phyloP scores from a whole-genome alignment of 2,888 invertebrate genomes.

The Schrankia costaestrigalis region DNA sequence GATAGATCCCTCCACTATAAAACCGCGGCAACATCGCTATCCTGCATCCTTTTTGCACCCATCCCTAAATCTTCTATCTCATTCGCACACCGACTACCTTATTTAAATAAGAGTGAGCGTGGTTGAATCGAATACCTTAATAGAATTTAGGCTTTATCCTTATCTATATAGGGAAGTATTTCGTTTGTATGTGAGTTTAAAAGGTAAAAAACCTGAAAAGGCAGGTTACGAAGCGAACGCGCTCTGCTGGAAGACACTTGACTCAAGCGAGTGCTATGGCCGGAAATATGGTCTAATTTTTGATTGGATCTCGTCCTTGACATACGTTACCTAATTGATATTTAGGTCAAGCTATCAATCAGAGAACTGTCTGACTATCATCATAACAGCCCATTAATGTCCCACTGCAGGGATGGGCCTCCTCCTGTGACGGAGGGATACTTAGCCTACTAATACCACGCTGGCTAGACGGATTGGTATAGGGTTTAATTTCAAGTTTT shows the following conservation, averaged over 20 bases:
- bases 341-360: conserved; percentile 22
- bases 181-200: conserved; percentile 31
- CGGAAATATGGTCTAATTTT: conserved; percentile 64
- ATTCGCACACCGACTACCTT: conserved; percentile 71
- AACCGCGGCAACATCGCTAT: conserved; percentile 67
- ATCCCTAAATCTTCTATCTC: conserved; percentile 52
- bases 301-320: conserved; percentile 47
- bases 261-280: conserved; percentile 60
- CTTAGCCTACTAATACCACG: no score
- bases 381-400: background rate
- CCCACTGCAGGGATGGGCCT: background rate
- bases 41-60: conserved; percentile 52
- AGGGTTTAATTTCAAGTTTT: no score
- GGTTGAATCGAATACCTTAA: conserved; percentile 40
- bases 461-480: no score
- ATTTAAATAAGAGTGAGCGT: conserved; percentile 76
- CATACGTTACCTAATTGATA: conserved; percentile 17
- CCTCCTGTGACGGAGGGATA: no score
- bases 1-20: conserved; percentile 52
- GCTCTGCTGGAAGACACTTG: conserved; percentile 58
- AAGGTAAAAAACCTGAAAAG: conserved; percentile 58
- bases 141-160: conserved; percentile 45
- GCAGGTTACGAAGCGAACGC: conserved; percentile 60
- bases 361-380: background rate
- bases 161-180: conserved; percentile 38